Evolutionary conservation across 2,888 invertebrate species (phyloP), one percentile per base, ranked within the genome.

Genomic region (Plagiodera versicolora): DNA sequence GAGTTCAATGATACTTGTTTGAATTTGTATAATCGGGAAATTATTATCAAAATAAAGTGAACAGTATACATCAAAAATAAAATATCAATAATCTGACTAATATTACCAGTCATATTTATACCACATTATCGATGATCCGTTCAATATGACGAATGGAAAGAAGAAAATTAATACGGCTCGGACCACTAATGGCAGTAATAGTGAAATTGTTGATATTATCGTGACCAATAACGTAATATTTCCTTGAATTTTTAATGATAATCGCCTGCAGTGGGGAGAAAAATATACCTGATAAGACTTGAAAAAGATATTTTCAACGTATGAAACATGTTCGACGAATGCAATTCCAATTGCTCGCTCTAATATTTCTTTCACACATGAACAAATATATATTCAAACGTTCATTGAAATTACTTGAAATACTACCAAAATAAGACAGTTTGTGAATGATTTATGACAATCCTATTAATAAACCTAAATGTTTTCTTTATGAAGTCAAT

Each of bases 161-260:
- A n/a, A 48, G n/a, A 54, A 56, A 53, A 57, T 61, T 57, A 58
- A 58, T 57, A 46, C 24, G 17, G 17, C 39, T 52, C 39, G 6
- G 46, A 45, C 35, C 35, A 48, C 53, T 62, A 62, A 57, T 58
- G 63, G 60, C 58, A 60, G 64, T 65, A 68, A 68, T 70, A 70
- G 68, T 63, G 65, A 69, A 67, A 70, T 70, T 69, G 69, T 67
- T 69, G 70, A 70, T 70, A 61, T 58, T 70, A 70, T 70, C 70
- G 63, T 24, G 50, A 54, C 58, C 65, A 67, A 65, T 68, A 68
- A 70, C 65, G 64, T 63, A 66, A 51, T 52, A 67, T 64, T 67
- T 67, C 63, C 57, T 60, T 70, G 60, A 68, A 70, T 70, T 59
- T 66, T 68, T 70, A 64, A 70, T 70, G 59, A 35, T 14, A 30